These are phyloP conservation scores for Eriosoma lanigerum DNA, from an alignment of 1,140 invertebrate species.

Conservation along the genomic window DNA sequence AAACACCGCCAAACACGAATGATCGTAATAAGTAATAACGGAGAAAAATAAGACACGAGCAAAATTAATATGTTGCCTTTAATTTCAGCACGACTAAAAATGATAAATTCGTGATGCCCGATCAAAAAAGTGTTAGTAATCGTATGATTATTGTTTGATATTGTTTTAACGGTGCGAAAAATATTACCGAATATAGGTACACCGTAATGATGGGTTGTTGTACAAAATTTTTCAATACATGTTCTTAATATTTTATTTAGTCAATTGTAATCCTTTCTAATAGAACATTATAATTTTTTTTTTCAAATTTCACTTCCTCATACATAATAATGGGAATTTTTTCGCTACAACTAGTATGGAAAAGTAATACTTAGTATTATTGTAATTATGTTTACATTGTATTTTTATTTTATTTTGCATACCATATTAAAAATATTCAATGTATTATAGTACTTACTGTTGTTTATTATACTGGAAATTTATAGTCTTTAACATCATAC, in stretches of 20 bases:
- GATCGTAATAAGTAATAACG: background rate
- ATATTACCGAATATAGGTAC: background rate
- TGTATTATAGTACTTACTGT: too few relatives aligned
- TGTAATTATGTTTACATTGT: too few relatives aligned
- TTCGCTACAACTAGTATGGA: too few relatives aligned
- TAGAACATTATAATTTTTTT: background rate
- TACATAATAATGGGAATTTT: background rate
- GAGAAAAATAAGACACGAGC: background rate
- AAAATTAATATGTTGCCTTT: conserved; percentile 14
- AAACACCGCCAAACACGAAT: background rate
- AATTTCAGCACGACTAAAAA: background rate
- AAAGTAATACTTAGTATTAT: too few relatives aligned
- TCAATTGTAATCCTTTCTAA: background rate
- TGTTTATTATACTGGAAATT: too few relatives aligned
- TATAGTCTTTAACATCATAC: too few relatives aligned
- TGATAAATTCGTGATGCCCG: conserved; percentile 34
- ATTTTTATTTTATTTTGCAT: too few relatives aligned
- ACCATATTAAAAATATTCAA: too few relatives aligned
- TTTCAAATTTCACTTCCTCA: conserved; percentile 25
- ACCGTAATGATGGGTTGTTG: conserved; percentile 24
- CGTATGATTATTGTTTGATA: background rate
- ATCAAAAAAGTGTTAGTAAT: background rate
- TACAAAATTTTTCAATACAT: background rate
- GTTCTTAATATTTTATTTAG: conserved; percentile 1
- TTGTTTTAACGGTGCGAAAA: conserved; percentile 13